Evolutionary conservation across 2,797 vertebrate species (phyloP).

Genomic region (Melanotaenia parkinsoni): DNA sequence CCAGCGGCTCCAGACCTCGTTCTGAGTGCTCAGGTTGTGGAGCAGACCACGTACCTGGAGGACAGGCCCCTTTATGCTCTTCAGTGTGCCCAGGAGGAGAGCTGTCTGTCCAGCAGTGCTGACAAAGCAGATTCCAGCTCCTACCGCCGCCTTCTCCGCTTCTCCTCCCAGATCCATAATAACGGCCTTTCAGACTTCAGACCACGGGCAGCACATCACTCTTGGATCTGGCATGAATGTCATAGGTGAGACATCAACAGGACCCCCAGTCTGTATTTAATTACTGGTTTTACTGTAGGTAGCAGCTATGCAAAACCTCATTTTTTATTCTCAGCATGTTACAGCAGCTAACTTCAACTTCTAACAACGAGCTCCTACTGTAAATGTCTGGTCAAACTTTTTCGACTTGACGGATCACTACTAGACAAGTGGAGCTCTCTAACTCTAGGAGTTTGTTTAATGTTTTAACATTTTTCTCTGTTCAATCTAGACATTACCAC

Average conservation of each 20-base stretch:
- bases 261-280: no score
- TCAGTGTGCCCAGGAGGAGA: constrained; percentile 93
- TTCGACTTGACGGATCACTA: background rate
- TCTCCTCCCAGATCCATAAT: constrained; percentile 98
- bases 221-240: constrained; percentile 97
- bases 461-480: constrained; percentile 13
- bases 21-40: constrained; percentile 88
- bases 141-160: constrained; percentile 92
- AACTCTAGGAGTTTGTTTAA: background rate
- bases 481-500: constrained; percentile 90
- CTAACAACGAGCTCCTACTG: background rate
- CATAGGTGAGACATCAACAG: constrained; percentile 85
- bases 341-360: no score
- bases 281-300: background rate
- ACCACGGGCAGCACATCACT: constrained; percentile 88
- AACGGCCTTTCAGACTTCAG: constrained; percentile 93
- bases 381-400: background rate
- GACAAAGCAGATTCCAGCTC: constrained; percentile 78
- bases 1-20: constrained; percentile 94
- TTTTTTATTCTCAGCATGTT: background rate
- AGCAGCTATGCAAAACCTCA: background rate
- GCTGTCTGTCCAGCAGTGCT: constrained; percentile 87
- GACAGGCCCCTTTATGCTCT: constrained; percentile 93
- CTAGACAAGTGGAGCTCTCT: background rate
- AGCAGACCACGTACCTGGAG: constrained; percentile 95